A percentile compares a stretch with the other conserved stretches of the same genome.
Conservation (phyloP, 2,113 vertebrate species). For the Actenoides hombroni region DNA sequence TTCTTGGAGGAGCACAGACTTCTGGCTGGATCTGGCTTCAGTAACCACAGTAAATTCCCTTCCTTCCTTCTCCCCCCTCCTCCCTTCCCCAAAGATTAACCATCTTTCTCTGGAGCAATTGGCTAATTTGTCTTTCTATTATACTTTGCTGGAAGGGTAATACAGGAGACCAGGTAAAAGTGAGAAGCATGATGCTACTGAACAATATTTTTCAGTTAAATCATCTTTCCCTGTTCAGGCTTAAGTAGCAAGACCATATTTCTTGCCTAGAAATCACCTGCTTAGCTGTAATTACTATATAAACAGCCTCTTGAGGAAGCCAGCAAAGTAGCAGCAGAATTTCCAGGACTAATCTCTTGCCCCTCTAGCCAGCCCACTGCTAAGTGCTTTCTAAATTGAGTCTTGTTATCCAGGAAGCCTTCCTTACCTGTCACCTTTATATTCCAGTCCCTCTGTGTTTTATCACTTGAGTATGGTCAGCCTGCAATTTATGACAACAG, state of each 20-base stretch:
- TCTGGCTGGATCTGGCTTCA: background rate
- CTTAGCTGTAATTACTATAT: slow-evolving; percentile 39
- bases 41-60: background rate
- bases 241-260: slow-evolving; percentile 46
- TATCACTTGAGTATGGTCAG: slow-evolving; percentile 30
- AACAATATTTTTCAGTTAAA: background rate
- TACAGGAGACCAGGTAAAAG: background rate
- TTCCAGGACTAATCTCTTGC: background rate
- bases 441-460: slow-evolving; percentile 17
- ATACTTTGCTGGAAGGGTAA: background rate
- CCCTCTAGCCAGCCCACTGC: background rate
- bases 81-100: background rate
- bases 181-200: background rate
- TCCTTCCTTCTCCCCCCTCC: background rate
- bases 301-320: slow-evolving; percentile 26
- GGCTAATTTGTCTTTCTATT: background rate
- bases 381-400: background rate
- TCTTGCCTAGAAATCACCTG: slow-evolving; percentile 57
- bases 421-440: background rate
- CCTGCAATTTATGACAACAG: slow-evolving; percentile 25
- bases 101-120: background rate
- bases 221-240: background rate
- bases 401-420: background rate
- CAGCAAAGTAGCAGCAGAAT: slow-evolving; percentile 10
- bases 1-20: background rate